Conservation (phyloP, 2,797 vertebrate genomes). For the Gadopsis bispinosus region DNA sequence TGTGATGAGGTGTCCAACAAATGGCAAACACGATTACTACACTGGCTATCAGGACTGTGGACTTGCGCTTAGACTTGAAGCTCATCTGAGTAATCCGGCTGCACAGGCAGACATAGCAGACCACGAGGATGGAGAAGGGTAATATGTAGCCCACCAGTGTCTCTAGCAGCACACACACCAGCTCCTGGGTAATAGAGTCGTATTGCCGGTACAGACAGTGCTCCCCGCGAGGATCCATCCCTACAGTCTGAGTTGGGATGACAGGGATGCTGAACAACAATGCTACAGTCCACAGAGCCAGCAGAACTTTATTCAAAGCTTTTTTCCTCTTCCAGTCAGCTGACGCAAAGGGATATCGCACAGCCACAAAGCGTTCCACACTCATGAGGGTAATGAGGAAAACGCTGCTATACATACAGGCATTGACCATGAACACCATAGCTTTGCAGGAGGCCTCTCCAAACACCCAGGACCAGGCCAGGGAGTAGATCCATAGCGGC, state of each 20-base stretch:
- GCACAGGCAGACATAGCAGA: slow-evolving; percentile 87
- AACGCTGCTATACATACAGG: slow-evolving; percentile 91
- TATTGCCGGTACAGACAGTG: slow-evolving; percentile 83
- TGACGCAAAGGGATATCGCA: slow-evolving; percentile 86
- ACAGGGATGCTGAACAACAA: slow-evolving; percentile 86
- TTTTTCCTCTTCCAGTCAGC: slow-evolving; percentile 83
- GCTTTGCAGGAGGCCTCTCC: slow-evolving; percentile 83
- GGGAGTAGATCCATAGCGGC: slow-evolving; percentile 91
- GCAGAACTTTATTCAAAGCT: slow-evolving; percentile 76
- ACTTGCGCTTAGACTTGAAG: slow-evolving; percentile 86
- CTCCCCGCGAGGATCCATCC: neutral
- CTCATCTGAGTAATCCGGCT: slow-evolving; percentile 88
- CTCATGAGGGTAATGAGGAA: slow-evolving; percentile 91
- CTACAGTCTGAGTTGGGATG: slow-evolving; percentile 84
- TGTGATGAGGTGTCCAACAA: slow-evolving; percentile 91
- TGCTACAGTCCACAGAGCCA: slow-evolving; percentile 84
- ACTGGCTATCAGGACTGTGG: slow-evolving; percentile 85
- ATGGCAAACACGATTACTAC: slow-evolving; percentile 86
- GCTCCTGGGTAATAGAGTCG: slow-evolving; percentile 75
- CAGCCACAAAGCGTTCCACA: slow-evolving; percentile 87
- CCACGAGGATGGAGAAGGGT: slow-evolving; percentile 86
- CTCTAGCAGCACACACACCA: slow-evolving; percentile 85
- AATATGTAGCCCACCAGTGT: slow-evolving; percentile 88
- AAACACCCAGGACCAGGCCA: slow-evolving; percentile 87
- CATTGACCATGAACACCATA: slow-evolving; percentile 86